These are phyloP conservation scores for Phenganax subtilis DNA, from an alignment of 92 coral and sea anemone species.

Conservation along the genomic window DNA sequence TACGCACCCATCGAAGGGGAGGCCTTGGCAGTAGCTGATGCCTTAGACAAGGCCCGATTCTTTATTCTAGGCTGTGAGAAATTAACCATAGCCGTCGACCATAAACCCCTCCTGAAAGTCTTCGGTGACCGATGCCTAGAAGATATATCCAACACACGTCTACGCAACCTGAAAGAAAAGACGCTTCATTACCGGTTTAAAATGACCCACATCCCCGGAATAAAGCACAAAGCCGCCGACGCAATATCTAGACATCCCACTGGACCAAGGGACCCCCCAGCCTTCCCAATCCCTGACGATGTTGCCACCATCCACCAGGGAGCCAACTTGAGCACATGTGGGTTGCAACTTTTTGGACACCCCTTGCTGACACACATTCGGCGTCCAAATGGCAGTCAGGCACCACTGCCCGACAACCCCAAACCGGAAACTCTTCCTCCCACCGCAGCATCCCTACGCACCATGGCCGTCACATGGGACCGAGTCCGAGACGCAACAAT, in stretches of 20 bases:
- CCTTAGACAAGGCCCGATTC: conserved; percentile 50
- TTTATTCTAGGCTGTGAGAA: conserved; percentile 48
- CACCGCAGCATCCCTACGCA: conserved; percentile 33
- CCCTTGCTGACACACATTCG: conserved; percentile 38
- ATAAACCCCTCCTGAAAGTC: conserved; percentile 22
- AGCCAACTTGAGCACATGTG: too few species aligned
- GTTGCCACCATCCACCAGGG: too few species aligned
- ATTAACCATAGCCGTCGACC: conserved; percentile 16
- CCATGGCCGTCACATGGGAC: conserved; percentile 42
- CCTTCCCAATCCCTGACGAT: conserved; percentile 39
- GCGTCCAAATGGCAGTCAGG: not conserved
- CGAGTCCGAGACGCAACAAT: conserved; percentile 37
- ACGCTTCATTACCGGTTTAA: conserved; percentile 7
- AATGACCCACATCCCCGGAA: conserved; percentile 49
- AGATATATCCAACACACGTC: not conserved
- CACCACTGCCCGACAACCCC: not conserved
- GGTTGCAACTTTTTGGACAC: conserved; percentile 10
- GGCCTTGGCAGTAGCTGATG: conserved; percentile 52
- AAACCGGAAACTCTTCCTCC: conserved; percentile 29
- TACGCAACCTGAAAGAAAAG: conserved; percentile 20
- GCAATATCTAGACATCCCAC: conserved; percentile 52
- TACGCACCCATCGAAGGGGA: conserved; percentile 59
- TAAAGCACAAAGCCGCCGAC: conserved; percentile 49
- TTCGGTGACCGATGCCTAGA: conserved; percentile 12
- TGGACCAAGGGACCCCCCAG: conserved; percentile 37